Evolutionary conservation across 2,113 vertebrate species (phyloP).

Genomic region (Gymnocephalus cernua): DNA sequence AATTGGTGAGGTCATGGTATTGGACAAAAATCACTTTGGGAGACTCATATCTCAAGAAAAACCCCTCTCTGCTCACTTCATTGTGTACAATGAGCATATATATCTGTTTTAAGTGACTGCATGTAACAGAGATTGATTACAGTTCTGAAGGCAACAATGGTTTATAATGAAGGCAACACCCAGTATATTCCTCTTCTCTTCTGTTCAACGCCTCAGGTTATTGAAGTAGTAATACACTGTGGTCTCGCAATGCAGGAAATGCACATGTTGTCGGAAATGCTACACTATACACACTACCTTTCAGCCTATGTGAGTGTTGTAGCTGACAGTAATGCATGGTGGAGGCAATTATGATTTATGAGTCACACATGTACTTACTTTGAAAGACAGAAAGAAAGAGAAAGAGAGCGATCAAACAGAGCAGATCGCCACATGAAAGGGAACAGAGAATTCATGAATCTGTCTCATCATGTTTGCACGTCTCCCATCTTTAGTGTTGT

Average conservation of each 20-base stretch:
- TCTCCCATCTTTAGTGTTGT: slow-evolving; percentile 29
- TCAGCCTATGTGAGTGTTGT: background rate
- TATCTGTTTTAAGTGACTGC: slow-evolving; percentile 23
- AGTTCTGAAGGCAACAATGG: background rate
- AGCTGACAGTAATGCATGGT: slow-evolving; percentile 23
- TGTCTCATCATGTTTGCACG: slow-evolving; percentile 37
- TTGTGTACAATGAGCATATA: background rate
- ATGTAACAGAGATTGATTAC: slow-evolving; percentile 22
- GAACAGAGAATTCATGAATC: slow-evolving; percentile 46
- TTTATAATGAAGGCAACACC: background rate
- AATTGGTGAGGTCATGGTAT: slow-evolving; percentile 56
- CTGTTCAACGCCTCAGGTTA: background rate
- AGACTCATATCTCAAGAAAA: slow-evolving; percentile 23
- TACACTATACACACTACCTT: background rate
- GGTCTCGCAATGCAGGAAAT: slow-evolving; percentile 40
- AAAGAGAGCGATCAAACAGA: slow-evolving; percentile 46
- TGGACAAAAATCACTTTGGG: slow-evolving; percentile 26
- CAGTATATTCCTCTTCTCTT: background rate
- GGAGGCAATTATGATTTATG: slow-evolving; percentile 34
- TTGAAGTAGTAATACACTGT: background rate
- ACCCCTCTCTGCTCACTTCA: slow-evolving; percentile 6
- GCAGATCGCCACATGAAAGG: slow-evolving; percentile 42
- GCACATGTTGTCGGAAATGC: slow-evolving; percentile 29
- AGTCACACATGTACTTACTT: slow-evolving; percentile 10
- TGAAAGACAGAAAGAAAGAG: slow-evolving; percentile 22